Evolutionary conservation across 2,113 vertebrate genomes (phyloP).

Genomic region (Nanger granti): DNA sequence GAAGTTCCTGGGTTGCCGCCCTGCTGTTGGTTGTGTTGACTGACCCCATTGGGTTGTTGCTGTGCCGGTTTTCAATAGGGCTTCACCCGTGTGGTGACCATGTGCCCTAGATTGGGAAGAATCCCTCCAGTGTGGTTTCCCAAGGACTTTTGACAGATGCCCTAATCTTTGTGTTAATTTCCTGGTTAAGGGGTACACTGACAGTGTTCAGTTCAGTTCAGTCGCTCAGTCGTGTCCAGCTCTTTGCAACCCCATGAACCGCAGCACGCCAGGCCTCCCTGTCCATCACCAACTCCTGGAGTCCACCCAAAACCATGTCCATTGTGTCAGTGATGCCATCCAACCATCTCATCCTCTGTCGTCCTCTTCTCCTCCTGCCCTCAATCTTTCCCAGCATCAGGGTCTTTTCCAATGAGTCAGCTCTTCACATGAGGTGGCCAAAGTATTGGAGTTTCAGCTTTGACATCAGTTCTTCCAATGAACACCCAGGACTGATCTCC

Average conservation of each 20-base stretch:
- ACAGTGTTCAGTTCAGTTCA: not conserved
- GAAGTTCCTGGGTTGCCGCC: fast-evolving
- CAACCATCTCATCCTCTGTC: not conserved
- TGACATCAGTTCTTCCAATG: not conserved
- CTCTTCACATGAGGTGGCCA: not conserved
- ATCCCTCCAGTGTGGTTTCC: not conserved
- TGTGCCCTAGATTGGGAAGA: fast-evolving
- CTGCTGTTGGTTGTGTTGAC: fast-evolving
- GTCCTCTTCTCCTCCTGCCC: not conserved
- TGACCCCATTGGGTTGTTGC: fast-evolving
- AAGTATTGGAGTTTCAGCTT: not conserved
- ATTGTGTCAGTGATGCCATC: not conserved
- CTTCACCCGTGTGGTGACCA: fast-evolving
- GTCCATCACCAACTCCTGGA: not conserved
- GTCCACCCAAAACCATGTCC: not conserved
- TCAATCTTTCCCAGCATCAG: not conserved
- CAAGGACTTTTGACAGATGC: not conserved
- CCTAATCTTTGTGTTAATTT: fast-evolving
- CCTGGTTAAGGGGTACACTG: not conserved
- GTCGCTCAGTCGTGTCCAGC: not conserved
- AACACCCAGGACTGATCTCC: not conserved
- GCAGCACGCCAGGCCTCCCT: not conserved
- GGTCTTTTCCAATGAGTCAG: not conserved
- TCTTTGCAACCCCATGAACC: not conserved
- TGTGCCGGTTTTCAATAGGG: fast-evolving